Conservation (phyloP, 2,888 invertebrate species). For the Stictocephala bisonia region DNA sequence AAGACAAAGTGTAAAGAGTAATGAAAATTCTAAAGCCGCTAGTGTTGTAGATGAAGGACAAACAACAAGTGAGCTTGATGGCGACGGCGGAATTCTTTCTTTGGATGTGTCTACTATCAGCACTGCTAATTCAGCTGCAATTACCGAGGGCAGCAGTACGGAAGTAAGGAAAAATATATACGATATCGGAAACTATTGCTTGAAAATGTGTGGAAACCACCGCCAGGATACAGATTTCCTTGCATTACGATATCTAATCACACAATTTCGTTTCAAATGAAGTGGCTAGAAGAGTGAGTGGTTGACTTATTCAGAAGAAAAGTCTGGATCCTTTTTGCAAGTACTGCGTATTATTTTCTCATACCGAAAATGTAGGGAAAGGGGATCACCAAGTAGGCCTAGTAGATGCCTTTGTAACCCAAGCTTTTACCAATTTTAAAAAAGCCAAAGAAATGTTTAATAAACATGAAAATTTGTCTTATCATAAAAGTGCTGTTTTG, state of each 20-base stretch:
- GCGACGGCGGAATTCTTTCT: too few relatives aligned
- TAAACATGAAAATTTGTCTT: conserved; percentile 16
- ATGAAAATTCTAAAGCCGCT: too few relatives aligned
- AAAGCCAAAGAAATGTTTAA: conserved; percentile 18
- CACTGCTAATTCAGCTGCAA: too few relatives aligned
- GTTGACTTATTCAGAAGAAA: conserved; percentile 28
- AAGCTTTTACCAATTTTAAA: conserved; percentile 5
- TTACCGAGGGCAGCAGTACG: too few relatives aligned
- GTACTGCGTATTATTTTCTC: conserved; percentile 26
- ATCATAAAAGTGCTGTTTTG: conserved; percentile 21
- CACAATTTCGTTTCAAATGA: conserved; percentile 18
- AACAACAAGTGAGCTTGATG: too few relatives aligned
- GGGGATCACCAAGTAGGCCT: conserved; percentile 4
- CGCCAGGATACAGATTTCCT: conserved; percentile 6
- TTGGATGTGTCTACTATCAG: too few relatives aligned
- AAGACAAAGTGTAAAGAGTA: too few relatives aligned
- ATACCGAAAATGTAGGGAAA: conserved; percentile 22
- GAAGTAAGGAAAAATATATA: conserved; percentile 36
- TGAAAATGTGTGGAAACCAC: conserved; percentile 18
- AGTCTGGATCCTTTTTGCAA: conserved; percentile 20
- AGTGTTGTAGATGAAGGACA: too few relatives aligned
- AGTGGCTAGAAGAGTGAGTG: conserved; percentile 32
- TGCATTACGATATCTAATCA: neutral
- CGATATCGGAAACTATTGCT: conserved; percentile 29
- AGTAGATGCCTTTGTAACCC: neutral